phyloP scores from a whole-genome alignment of 1,140 invertebrate species.

The Drosophila baimaii region DNA sequence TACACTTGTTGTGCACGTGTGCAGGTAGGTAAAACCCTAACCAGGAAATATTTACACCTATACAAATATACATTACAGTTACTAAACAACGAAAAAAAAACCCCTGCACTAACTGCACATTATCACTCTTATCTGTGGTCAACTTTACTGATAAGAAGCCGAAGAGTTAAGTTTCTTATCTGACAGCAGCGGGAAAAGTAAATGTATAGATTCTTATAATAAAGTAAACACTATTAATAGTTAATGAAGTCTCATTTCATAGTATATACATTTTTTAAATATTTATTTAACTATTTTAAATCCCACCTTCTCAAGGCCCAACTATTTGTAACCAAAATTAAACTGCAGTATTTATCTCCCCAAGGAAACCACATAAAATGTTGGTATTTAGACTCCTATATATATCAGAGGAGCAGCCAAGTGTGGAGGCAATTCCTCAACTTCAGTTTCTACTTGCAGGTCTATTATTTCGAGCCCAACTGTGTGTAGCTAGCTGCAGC shows the following conservation, averaged over 20 bases:
- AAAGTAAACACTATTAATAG: neutral
- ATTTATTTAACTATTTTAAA: too few relatives aligned
- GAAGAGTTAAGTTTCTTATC: slow-evolving; percentile 13
- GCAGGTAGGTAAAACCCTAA: neutral
- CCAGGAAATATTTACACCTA: neutral
- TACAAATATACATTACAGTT: neutral
- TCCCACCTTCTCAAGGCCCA: too few relatives aligned
- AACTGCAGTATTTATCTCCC: neutral
- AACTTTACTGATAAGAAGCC: slow-evolving; percentile 5
- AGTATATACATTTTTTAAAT: too few relatives aligned
- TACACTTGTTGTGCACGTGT: slow-evolving; percentile 3
- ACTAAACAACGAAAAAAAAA: neutral
- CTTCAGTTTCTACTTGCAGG: neutral
- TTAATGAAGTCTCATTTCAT: too few relatives aligned
- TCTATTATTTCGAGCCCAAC: slow-evolving; percentile 7
- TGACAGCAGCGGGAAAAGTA: neutral
- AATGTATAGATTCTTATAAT: neutral
- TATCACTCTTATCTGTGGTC: slow-evolving; percentile 24
- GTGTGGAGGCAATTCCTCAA: slow-evolving; percentile 8
- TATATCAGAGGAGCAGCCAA: neutral
- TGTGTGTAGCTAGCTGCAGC: neutral
- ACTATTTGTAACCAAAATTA: neutral
- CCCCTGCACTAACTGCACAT: slow-evolving; percentile 18
- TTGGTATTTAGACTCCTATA: neutral
- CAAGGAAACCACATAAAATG: neutral